Evolutionary conservation across 1,140 invertebrate genomes (phyloP).

Genomic region (Drosophila saltans): DNA sequence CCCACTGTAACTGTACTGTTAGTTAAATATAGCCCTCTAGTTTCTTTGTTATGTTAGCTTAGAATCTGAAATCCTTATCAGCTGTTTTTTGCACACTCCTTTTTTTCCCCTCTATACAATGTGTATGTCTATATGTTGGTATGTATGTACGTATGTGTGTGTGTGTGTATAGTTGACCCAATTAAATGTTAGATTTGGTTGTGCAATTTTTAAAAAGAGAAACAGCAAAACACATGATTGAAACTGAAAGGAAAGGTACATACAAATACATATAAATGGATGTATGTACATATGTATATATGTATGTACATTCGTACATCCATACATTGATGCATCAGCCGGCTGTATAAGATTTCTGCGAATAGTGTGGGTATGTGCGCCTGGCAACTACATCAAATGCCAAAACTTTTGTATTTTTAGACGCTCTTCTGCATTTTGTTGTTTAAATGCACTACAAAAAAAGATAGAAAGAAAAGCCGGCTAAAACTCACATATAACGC

Average conservation of each 20-base stretch:
- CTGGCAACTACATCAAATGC: constrained; percentile 42
- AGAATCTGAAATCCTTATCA: constrained; percentile 1
- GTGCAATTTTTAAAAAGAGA: neutral
- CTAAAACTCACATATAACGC: constrained; percentile 2
- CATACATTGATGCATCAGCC: constrained; percentile 8
- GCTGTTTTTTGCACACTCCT: neutral
- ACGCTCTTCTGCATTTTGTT: neutral
- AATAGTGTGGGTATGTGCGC: constrained; percentile 8
- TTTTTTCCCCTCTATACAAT: neutral
- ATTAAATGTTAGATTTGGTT: constrained; percentile 7
- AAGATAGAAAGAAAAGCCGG: constrained; percentile 11
- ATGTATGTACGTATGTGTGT: neutral
- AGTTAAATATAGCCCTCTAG: neutral
- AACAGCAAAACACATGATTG: constrained; percentile 11
- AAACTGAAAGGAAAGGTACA: constrained; percentile 1
- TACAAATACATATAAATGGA: neutral
- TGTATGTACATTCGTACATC: constrained; percentile 10
- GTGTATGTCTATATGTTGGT: too few species aligned
- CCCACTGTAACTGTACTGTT: neutral
- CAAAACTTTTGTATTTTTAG: constrained; percentile 48
- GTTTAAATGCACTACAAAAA: constrained; percentile 6
- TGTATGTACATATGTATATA: neutral
- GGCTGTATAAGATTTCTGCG: neutral
- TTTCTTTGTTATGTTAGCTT: neutral
- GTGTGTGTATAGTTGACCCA: neutral